phyloP scores from a whole-genome alignment of 2,888 invertebrate species.

The Caenorhabditis panamensis region DNA sequence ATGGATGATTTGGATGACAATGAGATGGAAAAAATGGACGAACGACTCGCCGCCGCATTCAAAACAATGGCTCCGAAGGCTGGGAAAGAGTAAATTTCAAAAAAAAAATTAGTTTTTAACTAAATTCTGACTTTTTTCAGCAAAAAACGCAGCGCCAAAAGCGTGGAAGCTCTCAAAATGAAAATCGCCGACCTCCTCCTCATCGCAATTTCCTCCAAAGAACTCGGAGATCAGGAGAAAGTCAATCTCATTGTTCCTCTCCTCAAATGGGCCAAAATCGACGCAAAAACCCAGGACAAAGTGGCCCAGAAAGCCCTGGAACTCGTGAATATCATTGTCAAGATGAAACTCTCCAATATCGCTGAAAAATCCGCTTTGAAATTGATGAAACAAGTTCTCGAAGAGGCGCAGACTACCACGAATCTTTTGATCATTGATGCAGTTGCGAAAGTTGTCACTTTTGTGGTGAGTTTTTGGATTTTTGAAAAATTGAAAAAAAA shows the following conservation, averaged over 20 bases:
- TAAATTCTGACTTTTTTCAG: slow-evolving; percentile 7
- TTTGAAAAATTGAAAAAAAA: neutral
- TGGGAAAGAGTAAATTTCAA: slow-evolving; percentile 23
- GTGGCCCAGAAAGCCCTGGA: slow-evolving; percentile 49
- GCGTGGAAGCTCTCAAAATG: slow-evolving; percentile 62
- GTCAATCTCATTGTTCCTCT: slow-evolving; percentile 67
- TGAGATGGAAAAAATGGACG: slow-evolving; percentile 72
- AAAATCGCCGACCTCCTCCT: slow-evolving; percentile 70
- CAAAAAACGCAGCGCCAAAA: slow-evolving; percentile 49
- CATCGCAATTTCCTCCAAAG: slow-evolving; percentile 66
- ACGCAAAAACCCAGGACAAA: slow-evolving; percentile 58
- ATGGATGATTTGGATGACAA: slow-evolving; percentile 70
- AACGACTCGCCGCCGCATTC: slow-evolving; percentile 68
- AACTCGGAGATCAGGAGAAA: slow-evolving; percentile 62
- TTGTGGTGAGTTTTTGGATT: slow-evolving; percentile 34
- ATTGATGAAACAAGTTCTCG: slow-evolving; percentile 42
- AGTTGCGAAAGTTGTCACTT: slow-evolving; percentile 43
- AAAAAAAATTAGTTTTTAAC: neutral
- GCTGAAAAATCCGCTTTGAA: slow-evolving; percentile 31
- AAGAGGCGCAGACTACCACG: slow-evolving; percentile 44
- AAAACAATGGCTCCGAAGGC: slow-evolving; percentile 61
- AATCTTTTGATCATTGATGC: slow-evolving; percentile 49
- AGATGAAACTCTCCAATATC: slow-evolving; percentile 46
- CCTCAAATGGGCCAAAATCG: slow-evolving; percentile 58
- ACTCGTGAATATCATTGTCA: slow-evolving; percentile 51